Evolutionary conservation across 2,888 invertebrate genomes (phyloP), one percentile per base, ranked within the genome.

Genomic region (Celastrina argiolus): DNA sequence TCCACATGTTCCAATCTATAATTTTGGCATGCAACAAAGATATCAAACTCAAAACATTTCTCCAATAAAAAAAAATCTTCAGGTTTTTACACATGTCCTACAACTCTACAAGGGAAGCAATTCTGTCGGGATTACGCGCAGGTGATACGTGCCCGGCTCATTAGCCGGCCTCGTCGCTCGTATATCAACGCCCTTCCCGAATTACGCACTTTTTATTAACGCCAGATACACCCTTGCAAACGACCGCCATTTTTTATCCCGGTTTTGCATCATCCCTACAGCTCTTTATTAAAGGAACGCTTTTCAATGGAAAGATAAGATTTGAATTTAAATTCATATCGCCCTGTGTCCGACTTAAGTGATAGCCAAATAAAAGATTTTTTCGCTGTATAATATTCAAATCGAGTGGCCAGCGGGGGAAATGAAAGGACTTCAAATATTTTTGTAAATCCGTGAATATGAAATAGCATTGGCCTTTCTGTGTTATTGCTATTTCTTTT

Each of bases 141-240:
- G 61, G 61, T 61, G 61, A 61, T 58, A 51, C 65, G 16, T 56
- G 56, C 64, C n/a, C n/a, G 81, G 71, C 83, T 87, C 88, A 87
- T 89, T 88, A 87, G 83, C 75, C 78, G 73, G 72, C 79, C 78
- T 78, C 80, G 79, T 74, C 80, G 72, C 79, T 82, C 85, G 81
- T 88, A 88, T 90, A 84, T 90, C 87, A 88, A 78, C 81, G 77
- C 83, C 84, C 82, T 78, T 77, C 75, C 80, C 76, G 79, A 81
- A 83, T 81, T 82, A 83, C 81, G 77, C 74, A 77, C 74, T 75
- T 84, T 87, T 88, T 89, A 88, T 87, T 86, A 87, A 85, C 84
- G 83, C 85, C 87, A 85, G 87, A 87, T 84, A 80, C 82, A 83
- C 81, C 76, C 74, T 75, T 77, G 73, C 80, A 83, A 87, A 88